These are phyloP conservation scores for Anoplolepis gracilipes DNA, from an alignment of 1,140 invertebrate genomes.

Conservation along the genomic window DNA sequence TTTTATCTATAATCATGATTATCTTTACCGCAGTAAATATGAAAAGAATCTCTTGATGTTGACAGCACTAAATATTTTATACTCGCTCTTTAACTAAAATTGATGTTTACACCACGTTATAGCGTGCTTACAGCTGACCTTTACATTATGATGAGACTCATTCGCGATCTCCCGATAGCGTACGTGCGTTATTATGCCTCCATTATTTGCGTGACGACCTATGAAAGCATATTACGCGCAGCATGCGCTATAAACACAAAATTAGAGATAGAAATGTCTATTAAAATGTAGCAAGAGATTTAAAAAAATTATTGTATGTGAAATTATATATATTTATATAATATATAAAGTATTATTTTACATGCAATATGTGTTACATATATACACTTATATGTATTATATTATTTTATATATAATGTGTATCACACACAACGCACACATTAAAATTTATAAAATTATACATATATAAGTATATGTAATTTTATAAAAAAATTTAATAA, in stretches of 20 bases:
- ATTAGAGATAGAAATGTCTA: constrained; percentile 6
- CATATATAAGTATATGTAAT: no score
- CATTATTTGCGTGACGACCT: constrained; percentile 27
- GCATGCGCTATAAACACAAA: background rate
- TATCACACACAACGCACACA: no score
- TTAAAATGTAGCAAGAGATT: background rate
- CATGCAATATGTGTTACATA: no score
- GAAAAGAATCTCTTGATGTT: background rate
- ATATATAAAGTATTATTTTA: no score
- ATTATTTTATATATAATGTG: no score
- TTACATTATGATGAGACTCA: background rate
- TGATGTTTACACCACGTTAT: constrained; percentile 1
- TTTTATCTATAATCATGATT: constrained; percentile 33
- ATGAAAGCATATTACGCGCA: background rate
- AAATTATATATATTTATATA: background rate
- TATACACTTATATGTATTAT: no score
- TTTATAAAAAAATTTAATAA: no score
- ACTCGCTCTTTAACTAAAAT: constrained; percentile 2
- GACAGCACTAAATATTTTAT: constrained; percentile 35
- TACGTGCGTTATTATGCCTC: background rate
- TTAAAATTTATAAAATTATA: no score
- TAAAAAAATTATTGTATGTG: background rate
- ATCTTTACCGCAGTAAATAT: constrained; percentile 1
- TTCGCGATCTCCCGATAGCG: background rate
- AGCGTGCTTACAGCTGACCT: constrained; percentile 30